These are phyloP conservation scores for Habropoda laboriosa DNA, from an alignment of 1,140 invertebrate genomes.

Conservation along the genomic window DNA sequence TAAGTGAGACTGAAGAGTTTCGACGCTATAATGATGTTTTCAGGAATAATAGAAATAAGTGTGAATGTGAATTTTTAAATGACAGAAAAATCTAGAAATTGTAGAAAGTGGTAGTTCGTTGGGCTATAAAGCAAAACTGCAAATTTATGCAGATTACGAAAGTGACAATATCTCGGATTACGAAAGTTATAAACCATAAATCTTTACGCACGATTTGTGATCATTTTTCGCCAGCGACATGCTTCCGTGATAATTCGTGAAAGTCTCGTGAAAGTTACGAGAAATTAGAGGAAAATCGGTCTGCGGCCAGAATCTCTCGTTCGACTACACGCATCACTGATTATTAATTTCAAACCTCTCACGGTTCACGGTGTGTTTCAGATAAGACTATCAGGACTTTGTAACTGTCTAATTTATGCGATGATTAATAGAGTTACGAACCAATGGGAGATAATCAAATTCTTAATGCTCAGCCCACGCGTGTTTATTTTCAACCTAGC, in stretches of 20 bases:
- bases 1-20: no score
- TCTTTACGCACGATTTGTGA: conserved; percentile 51
- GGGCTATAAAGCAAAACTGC: conserved; percentile 2
- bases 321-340: conserved; percentile 42
- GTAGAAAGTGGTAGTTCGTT: conserved; percentile 30
- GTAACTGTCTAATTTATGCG: conserved; percentile 60
- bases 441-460: conserved; percentile 50
- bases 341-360: conserved; percentile 61
- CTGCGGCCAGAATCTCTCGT: conserved; percentile 38
- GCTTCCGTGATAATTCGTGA: conserved; percentile 54
- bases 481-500: conserved; percentile 49
- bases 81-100: background rate
- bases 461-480: conserved; percentile 43
- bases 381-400: conserved; percentile 61
- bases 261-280: conserved; percentile 47
- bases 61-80: background rate
- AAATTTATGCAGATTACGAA: conserved; percentile 32
- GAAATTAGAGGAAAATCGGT: conserved; percentile 56
- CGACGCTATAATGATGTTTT: no score
- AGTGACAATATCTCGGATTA: conserved; percentile 48
- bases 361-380: conserved; percentile 28
- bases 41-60: background rate
- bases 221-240: conserved; percentile 37
- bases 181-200: conserved; percentile 45
- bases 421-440: conserved; percentile 63